phyloP scores from a whole-genome alignment of 2,888 invertebrate species.

The Tenthredo distinguenda region DNA sequence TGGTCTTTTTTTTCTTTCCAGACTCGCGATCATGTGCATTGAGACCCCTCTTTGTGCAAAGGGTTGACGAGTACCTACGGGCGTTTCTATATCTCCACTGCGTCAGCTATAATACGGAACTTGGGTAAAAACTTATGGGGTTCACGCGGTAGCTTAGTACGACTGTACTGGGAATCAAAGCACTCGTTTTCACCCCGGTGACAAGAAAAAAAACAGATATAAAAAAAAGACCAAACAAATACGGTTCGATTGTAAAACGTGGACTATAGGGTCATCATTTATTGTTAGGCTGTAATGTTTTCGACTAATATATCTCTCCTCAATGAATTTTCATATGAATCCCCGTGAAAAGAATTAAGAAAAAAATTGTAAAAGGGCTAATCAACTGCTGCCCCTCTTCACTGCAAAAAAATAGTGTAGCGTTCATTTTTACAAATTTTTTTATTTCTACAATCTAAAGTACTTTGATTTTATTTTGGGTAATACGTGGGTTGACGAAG shows the following conservation, averaged over 20 bases:
- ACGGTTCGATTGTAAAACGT: background rate
- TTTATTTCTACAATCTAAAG: too few species aligned
- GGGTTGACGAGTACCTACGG: slow-evolving; percentile 29
- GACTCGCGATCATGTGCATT: slow-evolving; percentile 25
- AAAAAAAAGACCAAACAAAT: background rate
- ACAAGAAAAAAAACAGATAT: background rate
- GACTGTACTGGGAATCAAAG: slow-evolving; percentile 37
- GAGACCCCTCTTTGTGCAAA: slow-evolving; percentile 31
- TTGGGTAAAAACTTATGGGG: slow-evolving; percentile 29
- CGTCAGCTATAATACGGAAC: background rate
- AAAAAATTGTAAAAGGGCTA: background rate
- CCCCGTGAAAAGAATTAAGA: background rate
- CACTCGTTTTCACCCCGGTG: slow-evolving; percentile 30
- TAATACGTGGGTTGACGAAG: too few species aligned
- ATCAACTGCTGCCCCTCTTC: too few species aligned
- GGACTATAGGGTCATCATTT: slow-evolving; percentile 3
- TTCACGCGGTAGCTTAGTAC: slow-evolving; percentile 18
- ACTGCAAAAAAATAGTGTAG: too few species aligned
- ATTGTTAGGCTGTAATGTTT: background rate
- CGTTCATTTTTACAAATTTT: too few species aligned
- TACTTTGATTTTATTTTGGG: too few species aligned
- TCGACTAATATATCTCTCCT: background rate
- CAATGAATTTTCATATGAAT: background rate
- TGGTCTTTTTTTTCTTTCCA: slow-evolving; percentile 56
- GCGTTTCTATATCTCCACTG: slow-evolving; percentile 10